These are phyloP conservation scores for Drosophila testacea DNA, from an alignment of 2,888 invertebrate species.

Conservation along the genomic window DNA sequence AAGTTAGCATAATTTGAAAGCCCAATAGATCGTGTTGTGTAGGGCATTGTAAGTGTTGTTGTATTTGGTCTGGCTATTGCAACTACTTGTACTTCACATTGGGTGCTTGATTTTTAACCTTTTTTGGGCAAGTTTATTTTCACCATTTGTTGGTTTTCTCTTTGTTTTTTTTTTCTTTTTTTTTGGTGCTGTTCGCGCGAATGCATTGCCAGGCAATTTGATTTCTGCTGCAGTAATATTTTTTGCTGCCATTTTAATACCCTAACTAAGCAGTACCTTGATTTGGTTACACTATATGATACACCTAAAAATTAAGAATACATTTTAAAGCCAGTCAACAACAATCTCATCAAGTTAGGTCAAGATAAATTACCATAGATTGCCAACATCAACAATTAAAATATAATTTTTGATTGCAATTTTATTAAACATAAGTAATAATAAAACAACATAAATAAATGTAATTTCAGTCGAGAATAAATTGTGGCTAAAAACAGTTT, in stretches of 20 bases:
- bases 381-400: no score
- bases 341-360: no score
- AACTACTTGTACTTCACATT: slow-evolving; percentile 35
- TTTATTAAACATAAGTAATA: no score
- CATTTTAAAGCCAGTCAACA: no score
- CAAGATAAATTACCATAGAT: no score
- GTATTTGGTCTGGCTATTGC: background rate
- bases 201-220: slow-evolving; percentile 35
- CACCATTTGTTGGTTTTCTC: slow-evolving; percentile 52
- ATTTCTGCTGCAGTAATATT: slow-evolving; percentile 53
- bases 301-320: background rate
- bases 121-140: slow-evolving; percentile 47
- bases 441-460: no score
- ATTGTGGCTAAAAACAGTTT: no score
- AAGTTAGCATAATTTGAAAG: no score
- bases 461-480: no score
- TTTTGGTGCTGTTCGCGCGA: slow-evolving; percentile 35
- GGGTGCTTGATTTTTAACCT: slow-evolving; percentile 53
- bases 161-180: slow-evolving; percentile 48
- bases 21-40: background rate
- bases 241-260: slow-evolving; percentile 28
- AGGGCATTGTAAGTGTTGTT: slow-evolving; percentile 11
- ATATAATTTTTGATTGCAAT: no score
- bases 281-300: background rate
- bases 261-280: background rate